Evolutionary conservation across 2,888 invertebrate genomes (phyloP).

Genomic region (Tipula vernalis): DNA sequence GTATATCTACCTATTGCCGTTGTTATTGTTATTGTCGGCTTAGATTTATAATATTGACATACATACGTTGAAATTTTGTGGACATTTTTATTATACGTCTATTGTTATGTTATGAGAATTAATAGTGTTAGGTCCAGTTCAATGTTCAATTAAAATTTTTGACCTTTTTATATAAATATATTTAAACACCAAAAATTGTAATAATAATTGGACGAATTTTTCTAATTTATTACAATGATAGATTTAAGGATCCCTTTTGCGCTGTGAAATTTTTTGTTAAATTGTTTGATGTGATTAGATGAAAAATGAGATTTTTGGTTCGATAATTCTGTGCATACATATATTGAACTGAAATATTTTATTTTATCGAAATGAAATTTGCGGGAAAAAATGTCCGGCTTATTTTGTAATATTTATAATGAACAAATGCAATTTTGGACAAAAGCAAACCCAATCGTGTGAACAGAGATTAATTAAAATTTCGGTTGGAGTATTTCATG

Average conservation of each 20-base stretch:
- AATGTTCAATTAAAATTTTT: conserved; percentile 6
- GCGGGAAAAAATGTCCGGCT: not conserved
- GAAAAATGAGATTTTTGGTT: not conserved
- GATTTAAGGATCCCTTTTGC: not conserved
- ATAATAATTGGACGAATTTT: not conserved
- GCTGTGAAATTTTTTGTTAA: not conserved
- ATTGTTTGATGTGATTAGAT: not conserved
- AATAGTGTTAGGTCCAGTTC: conserved; percentile 8
- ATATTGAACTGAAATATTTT: not conserved
- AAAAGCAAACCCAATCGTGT: not conserved
- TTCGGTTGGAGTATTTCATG: too few relatives aligned
- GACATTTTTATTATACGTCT: conserved; percentile 5
- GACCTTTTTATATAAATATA: not conserved
- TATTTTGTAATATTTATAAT: not conserved
- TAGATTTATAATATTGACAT: not conserved
- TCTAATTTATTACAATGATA: not conserved
- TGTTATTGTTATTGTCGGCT: not conserved
- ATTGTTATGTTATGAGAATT: conserved; percentile 4
- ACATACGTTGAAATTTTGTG: not conserved
- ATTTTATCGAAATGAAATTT: not conserved
- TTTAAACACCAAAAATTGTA: not conserved
- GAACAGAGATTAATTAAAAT: not conserved
- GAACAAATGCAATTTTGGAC: not conserved
- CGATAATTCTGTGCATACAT: not conserved
- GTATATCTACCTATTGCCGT: not conserved